Base-by-base conservation (phyloP, 2,888 invertebrate species). In the Volucella inflata region DNA sequence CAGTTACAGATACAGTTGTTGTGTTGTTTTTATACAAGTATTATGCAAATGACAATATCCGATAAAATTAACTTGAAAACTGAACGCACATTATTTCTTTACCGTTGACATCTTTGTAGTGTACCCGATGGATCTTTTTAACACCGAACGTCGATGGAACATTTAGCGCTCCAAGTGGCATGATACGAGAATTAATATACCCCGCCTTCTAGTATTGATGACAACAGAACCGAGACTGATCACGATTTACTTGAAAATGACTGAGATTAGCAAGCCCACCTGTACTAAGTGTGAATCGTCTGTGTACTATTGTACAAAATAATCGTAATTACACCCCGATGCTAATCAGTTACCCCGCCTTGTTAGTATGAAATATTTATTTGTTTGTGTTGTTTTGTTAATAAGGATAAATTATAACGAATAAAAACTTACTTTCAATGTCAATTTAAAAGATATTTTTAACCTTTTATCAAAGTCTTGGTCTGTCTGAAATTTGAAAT, bases 21-120 rank as follows among this genome's bases (percentile, higher is more conserved):
- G 44, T 42, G 16, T 11, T 46, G n/a, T 46, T 16, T 51, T 42
- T 62, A 44, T 75, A 30, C 48, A 4, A 42, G 48, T 21, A 10
- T 36, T 46, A 79, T 70, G 65, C 71, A 72, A 30, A 30, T 30
- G 30, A 30, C 30, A 30, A 30, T 30, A 30, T 30, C 76, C 30
- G 79, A 46, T 59, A 70, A 80, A 65, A 70, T 57, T 62, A 81
- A 71, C 42, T 36, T 62, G 48, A 68, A 71, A 81, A 81, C 85
- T 85, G 72, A 85, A 85, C 85, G 85, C 81, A 85, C 85, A 81
- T 76, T 64, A 81, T 77, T 11, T 68, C 68, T 77, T 85, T 68
- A 77, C 85, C 85, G 72, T 77, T 77, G 44, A 68, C 76, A 76
- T 85, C 85, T 68, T 85, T 40, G 81, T 85, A 85, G 80, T 85